Evolutionary conservation across 2,888 invertebrate species (phyloP), one percentile per base, ranked within the genome.

Genomic region (Acleris sparsana): DNA sequence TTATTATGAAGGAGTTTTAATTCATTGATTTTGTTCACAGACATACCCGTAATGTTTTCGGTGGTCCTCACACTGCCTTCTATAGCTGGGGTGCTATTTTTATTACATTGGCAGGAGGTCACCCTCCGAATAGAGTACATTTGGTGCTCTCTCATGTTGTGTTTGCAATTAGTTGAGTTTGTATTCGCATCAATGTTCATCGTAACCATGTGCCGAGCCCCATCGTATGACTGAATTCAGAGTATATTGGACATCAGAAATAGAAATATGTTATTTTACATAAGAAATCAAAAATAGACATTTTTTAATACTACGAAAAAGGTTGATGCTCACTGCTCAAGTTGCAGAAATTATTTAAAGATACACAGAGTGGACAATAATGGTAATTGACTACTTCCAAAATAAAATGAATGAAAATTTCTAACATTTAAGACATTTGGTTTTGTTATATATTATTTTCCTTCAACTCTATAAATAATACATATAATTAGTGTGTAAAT

Each of bases 111-210:
- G 95, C 98, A 99, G 93, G 96, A 95, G 59, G 96, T 96, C 82
- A 96, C 97, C 62, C 94, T 98, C 67, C 94, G 96, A 79, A 94
- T 98, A 76, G 99, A 99, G 91, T 95, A 96, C 76, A 97, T 99
- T 79, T 94, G 98, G 84, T 96, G 97, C 86, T 95, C 96, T 72
- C 96, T 98, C 79, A 97, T 98, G 93, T 90, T 98, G 69, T 94
- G 94, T 63, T 93, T 99, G 75, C 95, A 98, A 84, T 93, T 94
- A 49, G 91, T 97, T 39, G 97, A 98, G 92, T 94, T 97, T 74
- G 87, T 97, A 70, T 97, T 97, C 87, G 97, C 97, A 68, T 93
- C 97, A 73, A 94, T 97, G 87, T 97, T 94, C 75, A 91, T 94
- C 75, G 93, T 92, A 63, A 93, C 94, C 67, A 93, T 94, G 90